A percentile compares a stretch with the other conserved stretches of the same genome.
These are phyloP conservation scores for Pipra filicauda DNA, from an alignment of 2,113 vertebrate genomes.

Conservation along the genomic window DNA sequence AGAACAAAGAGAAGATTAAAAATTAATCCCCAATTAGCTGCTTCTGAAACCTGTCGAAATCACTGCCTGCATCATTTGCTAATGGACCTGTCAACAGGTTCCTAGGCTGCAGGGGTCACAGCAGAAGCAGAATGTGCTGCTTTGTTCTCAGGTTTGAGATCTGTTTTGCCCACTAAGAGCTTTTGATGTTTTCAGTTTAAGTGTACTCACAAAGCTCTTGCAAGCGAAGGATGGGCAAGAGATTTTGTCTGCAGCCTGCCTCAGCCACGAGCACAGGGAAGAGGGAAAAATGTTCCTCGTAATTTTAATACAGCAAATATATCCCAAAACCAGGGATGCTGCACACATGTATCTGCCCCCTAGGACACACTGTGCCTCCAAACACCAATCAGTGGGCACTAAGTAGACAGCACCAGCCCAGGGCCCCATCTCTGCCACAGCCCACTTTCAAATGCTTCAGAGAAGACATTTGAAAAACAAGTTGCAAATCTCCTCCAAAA, in stretches of 20 bases:
- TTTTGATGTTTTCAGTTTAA: neutral
- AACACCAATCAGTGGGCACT: accelerated
- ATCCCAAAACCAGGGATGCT: neutral
- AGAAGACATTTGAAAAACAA: neutral
- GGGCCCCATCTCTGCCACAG: neutral
- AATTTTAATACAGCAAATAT: neutral
- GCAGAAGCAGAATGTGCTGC: neutral
- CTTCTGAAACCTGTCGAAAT: neutral
- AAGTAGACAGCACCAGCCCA: neutral
- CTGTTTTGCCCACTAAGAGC: neutral
- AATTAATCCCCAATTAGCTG: neutral
- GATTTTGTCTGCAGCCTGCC: neutral
- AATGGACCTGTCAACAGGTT: constrained; percentile 8
- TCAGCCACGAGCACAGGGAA: neutral
- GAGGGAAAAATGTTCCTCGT: neutral
- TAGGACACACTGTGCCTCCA: neutral
- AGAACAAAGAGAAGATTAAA: constrained; percentile 24
- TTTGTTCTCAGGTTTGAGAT: neutral
- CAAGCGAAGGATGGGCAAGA: neutral
- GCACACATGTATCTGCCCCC: accelerated
- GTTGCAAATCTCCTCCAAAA: neutral
- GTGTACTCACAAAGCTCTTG: neutral
- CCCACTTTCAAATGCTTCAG: neutral
- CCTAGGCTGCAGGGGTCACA: neutral
- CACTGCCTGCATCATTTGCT: neutral